Conservation (phyloP, 1,140 invertebrate species). For the Papilio polyxenes region DNA sequence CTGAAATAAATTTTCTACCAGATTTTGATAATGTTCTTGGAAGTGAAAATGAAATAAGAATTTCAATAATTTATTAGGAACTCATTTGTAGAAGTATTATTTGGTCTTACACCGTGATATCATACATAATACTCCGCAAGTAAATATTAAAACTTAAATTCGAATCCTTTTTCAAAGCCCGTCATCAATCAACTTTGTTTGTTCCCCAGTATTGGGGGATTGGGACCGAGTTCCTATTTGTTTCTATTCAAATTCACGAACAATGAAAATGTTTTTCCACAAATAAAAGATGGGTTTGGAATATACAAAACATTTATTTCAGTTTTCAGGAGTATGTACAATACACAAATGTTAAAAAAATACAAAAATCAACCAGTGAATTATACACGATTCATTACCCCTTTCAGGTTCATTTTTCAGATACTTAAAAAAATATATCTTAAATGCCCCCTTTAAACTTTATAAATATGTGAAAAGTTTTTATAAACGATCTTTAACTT, state of each 20-base stretch:
- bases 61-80: background rate
- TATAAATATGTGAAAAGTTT: too few relatives aligned
- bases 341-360: background rate
- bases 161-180: conserved; percentile 6
- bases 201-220: conserved; percentile 10
- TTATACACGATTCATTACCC: background rate
- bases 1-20: background rate
- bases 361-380: conserved; percentile 7
- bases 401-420: background rate
- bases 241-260: conserved; percentile 24
- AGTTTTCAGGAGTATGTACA: conserved; percentile 2
- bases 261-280: conserved; percentile 11
- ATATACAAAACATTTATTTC: conserved; percentile 14
- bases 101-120: background rate
- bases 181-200: conserved; percentile 24
- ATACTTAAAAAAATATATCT: background rate
- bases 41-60: background rate
- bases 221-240: conserved; percentile 15
- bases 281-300: conserved; percentile 9
- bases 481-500: too few relatives aligned
- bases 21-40: background rate
- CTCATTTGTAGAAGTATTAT: background rate
- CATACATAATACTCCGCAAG: background rate
- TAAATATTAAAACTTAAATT: conserved; percentile 7
- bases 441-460: background rate